Percentiles rank a stretch among this genome's conserved stretches.
These are phyloP conservation scores for Cerastis rubricosa DNA, from an alignment of 2,888 invertebrate genomes.

Conservation along the genomic window DNA sequence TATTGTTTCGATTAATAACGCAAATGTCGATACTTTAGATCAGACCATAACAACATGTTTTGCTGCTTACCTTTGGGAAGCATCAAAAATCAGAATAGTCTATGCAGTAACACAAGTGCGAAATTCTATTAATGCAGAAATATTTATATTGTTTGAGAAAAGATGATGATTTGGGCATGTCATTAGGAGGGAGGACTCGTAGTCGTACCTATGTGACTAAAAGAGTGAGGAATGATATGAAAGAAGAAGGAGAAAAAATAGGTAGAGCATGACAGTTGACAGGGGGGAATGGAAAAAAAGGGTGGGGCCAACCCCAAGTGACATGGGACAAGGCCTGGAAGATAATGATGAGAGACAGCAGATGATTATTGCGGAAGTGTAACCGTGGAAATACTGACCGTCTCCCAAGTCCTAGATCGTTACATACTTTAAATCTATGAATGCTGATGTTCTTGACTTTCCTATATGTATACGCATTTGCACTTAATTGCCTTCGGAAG, in stretches of 20 bases:
- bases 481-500: conserved; percentile 62
- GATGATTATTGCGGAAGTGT: conserved; percentile 5
- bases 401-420: conserved; percentile 23
- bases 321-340: not conserved
- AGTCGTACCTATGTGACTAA: no score
- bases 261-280: not conserved
- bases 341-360: not conserved
- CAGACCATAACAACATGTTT: not conserved
- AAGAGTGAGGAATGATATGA: not conserved
- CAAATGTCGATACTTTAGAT: not conserved
- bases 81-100: not conserved
- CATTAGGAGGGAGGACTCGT: not conserved
- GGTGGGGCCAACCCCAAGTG: not conserved
- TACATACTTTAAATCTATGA: conserved; percentile 28
- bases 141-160: not conserved
- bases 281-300: not conserved
- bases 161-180: no score
- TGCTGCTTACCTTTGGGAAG: not conserved
- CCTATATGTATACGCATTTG: conserved; percentile 28
- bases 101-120: not conserved
- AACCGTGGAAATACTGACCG: conserved; percentile 10
- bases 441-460: conserved; percentile 50
- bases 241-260: not conserved
- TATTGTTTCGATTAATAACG: not conserved
- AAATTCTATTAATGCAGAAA: not conserved